A percentile compares a stretch with the other conserved stretches of the same genome.
Conservation (phyloP, 2,113 vertebrate genomes). For the Elgaria multicarinata region DNA sequence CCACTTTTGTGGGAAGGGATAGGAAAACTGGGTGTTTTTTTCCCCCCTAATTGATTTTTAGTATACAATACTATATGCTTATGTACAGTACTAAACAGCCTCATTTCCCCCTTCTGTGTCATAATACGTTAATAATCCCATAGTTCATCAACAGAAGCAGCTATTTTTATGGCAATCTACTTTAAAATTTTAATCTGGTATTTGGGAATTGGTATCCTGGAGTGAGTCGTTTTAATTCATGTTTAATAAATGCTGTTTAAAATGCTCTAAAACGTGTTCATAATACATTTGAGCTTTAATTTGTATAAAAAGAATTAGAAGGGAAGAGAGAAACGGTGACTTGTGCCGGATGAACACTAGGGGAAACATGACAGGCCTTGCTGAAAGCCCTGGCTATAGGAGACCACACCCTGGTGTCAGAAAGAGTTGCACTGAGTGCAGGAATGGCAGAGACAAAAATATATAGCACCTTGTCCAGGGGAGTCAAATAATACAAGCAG, state of each 20-base stretch:
- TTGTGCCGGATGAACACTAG: not conserved
- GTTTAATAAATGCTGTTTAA: conserved; percentile 29
- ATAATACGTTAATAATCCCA: not conserved
- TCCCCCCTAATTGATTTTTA: not conserved
- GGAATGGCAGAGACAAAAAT: not conserved
- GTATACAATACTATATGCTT: not conserved
- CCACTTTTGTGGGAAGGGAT: not conserved
- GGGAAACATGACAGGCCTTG: not conserved
- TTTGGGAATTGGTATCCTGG: conserved; percentile 6
- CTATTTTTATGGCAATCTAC: not conserved
- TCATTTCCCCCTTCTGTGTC: not conserved
- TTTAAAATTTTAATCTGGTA: conserved; percentile 20
- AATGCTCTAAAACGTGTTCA: not conserved
- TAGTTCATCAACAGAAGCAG: conserved; percentile 11
- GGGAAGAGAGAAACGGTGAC: not conserved
- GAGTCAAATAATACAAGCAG: not conserved
- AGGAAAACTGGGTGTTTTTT: not conserved
- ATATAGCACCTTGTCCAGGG: not conserved
- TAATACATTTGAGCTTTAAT: not conserved
- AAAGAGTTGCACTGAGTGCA: not conserved
- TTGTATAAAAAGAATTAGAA: not conserved
- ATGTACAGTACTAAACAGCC: not conserved
- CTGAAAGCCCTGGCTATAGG: not conserved
- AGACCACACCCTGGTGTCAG: not conserved
- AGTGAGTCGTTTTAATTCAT: conserved; percentile 19